phyloP scores from a whole-genome alignment of 2,797 vertebrate genomes.

The Uromys caudimaculatus region DNA sequence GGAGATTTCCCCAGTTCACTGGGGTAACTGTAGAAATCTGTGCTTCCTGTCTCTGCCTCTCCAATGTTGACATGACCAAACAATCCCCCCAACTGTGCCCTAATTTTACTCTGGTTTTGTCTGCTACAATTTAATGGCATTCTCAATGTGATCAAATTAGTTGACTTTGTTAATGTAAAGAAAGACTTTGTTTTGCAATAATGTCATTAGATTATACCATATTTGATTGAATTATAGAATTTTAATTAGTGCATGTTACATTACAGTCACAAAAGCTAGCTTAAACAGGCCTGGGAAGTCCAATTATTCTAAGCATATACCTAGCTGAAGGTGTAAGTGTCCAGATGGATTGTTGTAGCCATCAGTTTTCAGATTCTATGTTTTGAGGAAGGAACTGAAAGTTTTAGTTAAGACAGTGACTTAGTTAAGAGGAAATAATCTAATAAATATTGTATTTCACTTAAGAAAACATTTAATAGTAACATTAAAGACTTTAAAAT shows the following conservation, averaged over 20 bases:
- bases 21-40: not conserved
- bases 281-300: conserved; percentile 12
- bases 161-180: conserved; percentile 35
- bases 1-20: not conserved
- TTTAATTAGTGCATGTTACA: not conserved
- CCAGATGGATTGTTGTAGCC: not conserved
- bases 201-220: conserved; percentile 44
- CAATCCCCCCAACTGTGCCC: not conserved
- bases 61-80: not conserved
- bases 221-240: conserved; percentile 54
- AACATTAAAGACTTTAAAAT: conserved; percentile 15
- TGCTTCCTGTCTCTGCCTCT: not conserved
- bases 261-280: conserved; percentile 24
- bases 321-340: not conserved
- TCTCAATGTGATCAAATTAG: conserved; percentile 34
- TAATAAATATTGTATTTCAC: conserved; percentile 34
- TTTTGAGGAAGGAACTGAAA: not conserved
- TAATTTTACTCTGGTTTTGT: not conserved
- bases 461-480: conserved; percentile 10
- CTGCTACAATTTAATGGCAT: not conserved
- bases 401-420: not conserved
- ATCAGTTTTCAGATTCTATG: not conserved
- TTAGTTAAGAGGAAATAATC: not conserved
- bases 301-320: not conserved
- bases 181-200: conserved; percentile 39